These are phyloP conservation scores for Dendronephthya gigantea DNA, from an alignment of 64 coral and sea anemone species.

Conservation along the genomic window DNA sequence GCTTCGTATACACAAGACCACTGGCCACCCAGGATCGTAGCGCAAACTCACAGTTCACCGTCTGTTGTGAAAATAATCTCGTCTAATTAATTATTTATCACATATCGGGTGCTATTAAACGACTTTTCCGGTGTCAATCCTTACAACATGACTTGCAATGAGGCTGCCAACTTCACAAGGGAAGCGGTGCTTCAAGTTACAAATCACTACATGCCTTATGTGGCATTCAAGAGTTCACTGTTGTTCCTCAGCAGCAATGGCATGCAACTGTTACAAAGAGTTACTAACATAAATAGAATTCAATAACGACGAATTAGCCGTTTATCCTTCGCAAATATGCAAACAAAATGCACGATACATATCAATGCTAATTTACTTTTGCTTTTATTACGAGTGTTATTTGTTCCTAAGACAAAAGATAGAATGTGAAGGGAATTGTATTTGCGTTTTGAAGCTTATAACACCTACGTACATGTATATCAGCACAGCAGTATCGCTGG, in stretches of 20 bases:
- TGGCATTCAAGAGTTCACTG: not conserved
- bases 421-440: not conserved
- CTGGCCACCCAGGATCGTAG: not conserved
- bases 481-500: too few species aligned
- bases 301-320: not conserved
- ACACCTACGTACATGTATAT: too few species aligned
- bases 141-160: not conserved
- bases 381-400: not conserved
- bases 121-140: conserved; percentile 14
- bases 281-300: not conserved
- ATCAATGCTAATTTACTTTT: not conserved
- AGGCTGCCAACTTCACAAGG: not conserved
- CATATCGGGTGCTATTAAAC: not conserved
- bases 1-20: too few species aligned
- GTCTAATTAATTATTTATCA: conserved; percentile 23
- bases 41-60: not conserved
- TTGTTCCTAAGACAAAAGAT: not conserved
- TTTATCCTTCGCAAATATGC: not conserved
- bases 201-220: not conserved
- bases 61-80: conserved; percentile 1
- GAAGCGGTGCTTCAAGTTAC: too few species aligned
- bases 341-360: not conserved
- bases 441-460: not conserved
- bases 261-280: not conserved
- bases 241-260: not conserved